Percentiles rank a stretch among this genome's conserved stretches.
These are phyloP conservation scores for Bufo gargarizans DNA, from an alignment of 2,113 vertebrate genomes.

Conservation along the genomic window DNA sequence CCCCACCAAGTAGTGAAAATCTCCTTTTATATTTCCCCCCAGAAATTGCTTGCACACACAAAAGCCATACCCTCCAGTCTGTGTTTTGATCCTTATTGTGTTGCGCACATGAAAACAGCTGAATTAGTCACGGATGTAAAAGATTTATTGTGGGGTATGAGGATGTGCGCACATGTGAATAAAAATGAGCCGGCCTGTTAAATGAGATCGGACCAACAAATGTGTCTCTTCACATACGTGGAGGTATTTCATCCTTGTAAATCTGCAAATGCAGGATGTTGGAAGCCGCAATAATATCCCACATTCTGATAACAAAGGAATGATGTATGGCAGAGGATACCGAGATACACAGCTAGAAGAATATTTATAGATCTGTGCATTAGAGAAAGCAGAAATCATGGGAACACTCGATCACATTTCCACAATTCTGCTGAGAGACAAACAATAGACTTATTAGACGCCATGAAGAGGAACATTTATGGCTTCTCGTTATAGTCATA, in stretches of 20 bases:
- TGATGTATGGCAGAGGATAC: background rate
- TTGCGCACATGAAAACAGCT: conserved; percentile 42
- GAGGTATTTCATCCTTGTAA: conserved; percentile 39
- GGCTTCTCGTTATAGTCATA: no score
- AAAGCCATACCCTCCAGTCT: conserved; percentile 15
- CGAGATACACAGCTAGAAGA: background rate
- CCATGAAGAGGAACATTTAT: background rate
- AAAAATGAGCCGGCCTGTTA: conserved; percentile 30
- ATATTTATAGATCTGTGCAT: background rate
- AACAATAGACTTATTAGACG: background rate
- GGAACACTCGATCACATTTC: background rate
- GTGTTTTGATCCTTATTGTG: conserved; percentile 50
- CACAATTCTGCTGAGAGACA: background rate
- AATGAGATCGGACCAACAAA: conserved; percentile 46
- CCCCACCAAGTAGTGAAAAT: background rate
- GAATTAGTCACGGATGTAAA: conserved; percentile 57
- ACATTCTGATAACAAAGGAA: conserved; percentile 10
- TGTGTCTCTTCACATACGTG: conserved; percentile 38
- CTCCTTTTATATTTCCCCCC: conserved; percentile 46
- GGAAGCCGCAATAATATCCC: background rate
- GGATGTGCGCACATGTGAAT: conserved; percentile 52
- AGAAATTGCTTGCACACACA: conserved; percentile 43
- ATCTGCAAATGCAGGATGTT: conserved; percentile 11
- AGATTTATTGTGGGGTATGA: conserved; percentile 49
- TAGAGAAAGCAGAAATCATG: background rate